Evolutionary conservation across 2,888 invertebrate species (phyloP), one percentile per base, ranked within the genome.

Genomic region (Allolobophora icterica): DNA sequence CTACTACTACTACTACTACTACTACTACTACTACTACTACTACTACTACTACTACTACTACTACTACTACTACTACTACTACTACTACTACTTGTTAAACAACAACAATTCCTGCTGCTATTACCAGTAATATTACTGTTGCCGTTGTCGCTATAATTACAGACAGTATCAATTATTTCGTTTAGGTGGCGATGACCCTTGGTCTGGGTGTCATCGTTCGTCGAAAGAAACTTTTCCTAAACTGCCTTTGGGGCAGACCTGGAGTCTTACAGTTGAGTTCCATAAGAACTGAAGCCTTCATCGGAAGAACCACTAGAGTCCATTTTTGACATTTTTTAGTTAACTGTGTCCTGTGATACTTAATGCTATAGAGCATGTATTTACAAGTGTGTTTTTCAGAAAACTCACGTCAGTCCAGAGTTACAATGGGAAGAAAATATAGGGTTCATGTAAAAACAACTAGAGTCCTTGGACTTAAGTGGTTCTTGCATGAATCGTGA

Each of bases 141-240:
- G n/a, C n/a, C n/a, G n/a, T n/a, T n/a, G n/a, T n/a, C n/a, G n/a
- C 91, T 89, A 84, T 91, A 84, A 87, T 89, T 89, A 87, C 71
- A 71, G 30, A 13, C 6, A 71, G 8, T 71, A 71, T 24, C 0
- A n/a, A 30, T 30, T 71, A n/a, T n/a, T 71, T 71, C 2, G 71
- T 71, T 71, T 71, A 71, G 71, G 71, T 71, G 71, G 71, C n/a
- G 0, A 8, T 71, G n/a, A 71, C 71, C 30, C 0, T 71, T 30
- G 71, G 0, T 71, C 71, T 71, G 6, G 30, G n/a, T 3, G 30
- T 71, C 52, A 91, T 89, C 90, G 91, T 87, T 38, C 89, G 58
- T 89, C 90, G 58, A 89, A 84, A 84, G 34, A 91, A 40, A 35
- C 38, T 38, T 33, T 38, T 34, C 42, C 84, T 45, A 90, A 90